These are phyloP conservation scores for Griposia aprilina DNA, from an alignment of 2,888 invertebrate genomes.

Conservation along the genomic window DNA sequence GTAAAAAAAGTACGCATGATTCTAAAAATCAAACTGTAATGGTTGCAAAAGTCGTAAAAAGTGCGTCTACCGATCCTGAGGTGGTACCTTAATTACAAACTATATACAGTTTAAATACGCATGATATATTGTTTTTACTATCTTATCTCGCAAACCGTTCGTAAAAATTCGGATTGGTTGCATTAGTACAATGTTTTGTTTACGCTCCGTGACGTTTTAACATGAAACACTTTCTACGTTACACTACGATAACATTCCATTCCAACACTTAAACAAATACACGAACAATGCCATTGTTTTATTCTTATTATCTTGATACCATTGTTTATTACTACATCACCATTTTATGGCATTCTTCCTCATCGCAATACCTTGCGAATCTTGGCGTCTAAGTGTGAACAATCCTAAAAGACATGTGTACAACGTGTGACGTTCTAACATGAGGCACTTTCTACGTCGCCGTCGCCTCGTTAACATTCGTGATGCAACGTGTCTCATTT, in stretches of 20 bases:
- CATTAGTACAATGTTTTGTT: conserved; percentile 5
- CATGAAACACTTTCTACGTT: conserved; percentile 66
- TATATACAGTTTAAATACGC: neutral
- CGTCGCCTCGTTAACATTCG: conserved; percentile 49
- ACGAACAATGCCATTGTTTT: neutral
- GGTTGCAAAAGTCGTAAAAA: fast-evolving
- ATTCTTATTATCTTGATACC: neutral
- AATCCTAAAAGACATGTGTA: conserved; percentile 38
- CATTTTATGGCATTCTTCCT: neutral
- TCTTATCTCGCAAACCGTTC: neutral
- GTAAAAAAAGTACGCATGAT: no score
- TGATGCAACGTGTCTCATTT: conserved; percentile 55
- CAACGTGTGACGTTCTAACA: conserved; percentile 54
- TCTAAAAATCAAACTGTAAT: neutral
- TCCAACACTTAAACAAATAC: neutral
- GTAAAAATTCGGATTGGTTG: neutral
- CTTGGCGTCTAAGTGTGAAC: conserved; percentile 13
- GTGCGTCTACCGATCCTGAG: neutral
- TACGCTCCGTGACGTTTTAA: conserved; percentile 42
- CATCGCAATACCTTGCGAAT: neutral
- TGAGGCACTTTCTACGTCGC: conserved; percentile 68
- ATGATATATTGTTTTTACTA: neutral
- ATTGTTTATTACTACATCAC: neutral
- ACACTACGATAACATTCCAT: neutral
- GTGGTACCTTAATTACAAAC: neutral